These are phyloP conservation scores for Pseudanteris insignis DNA, from an alignment of 2,888 invertebrate genomes.

Conservation along the genomic window DNA sequence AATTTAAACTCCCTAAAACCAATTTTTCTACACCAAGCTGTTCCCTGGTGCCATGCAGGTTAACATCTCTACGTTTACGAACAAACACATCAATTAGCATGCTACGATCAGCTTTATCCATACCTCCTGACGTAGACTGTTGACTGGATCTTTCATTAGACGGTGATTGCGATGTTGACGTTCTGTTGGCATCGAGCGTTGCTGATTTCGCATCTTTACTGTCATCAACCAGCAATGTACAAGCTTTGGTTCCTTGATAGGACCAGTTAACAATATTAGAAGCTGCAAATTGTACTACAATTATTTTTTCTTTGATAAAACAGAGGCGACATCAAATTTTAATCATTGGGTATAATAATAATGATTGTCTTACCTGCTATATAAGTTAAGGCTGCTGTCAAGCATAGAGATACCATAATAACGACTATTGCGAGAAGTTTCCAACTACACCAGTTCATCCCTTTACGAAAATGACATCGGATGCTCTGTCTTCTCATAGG, in stretches of 20 bases:
- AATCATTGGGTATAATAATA: no score
- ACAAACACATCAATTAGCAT: slow-evolving; percentile 64
- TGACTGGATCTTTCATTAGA: slow-evolving; percentile 68
- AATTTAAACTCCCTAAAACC: slow-evolving; percentile 12
- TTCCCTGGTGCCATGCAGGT: slow-evolving; percentile 69
- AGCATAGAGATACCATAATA: slow-evolving; percentile 82
- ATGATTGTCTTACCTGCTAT: no score
- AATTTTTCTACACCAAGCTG: slow-evolving; percentile 42
- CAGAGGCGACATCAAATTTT: no score
- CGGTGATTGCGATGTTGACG: slow-evolving; percentile 70
- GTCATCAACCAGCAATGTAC: slow-evolving; percentile 85
- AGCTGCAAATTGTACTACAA: slow-evolving; percentile 68
- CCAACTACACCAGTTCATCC: slow-evolving; percentile 90
- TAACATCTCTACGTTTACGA: slow-evolving; percentile 77
- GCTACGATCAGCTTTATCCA: slow-evolving; percentile 42
- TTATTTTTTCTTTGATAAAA: no score
- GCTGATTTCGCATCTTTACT: slow-evolving; percentile 77
- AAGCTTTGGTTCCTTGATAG: slow-evolving; percentile 83
- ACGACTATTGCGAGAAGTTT: slow-evolving; percentile 90
- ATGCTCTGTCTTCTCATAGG: slow-evolving; percentile 69
- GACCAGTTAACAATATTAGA: slow-evolving; percentile 87
- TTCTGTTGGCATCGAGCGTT: slow-evolving; percentile 77
- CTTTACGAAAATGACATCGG: slow-evolving; percentile 88
- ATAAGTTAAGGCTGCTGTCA: slow-evolving; percentile 85
- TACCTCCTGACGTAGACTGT: slow-evolving; percentile 68